Evolutionary conservation across 2,113 vertebrate species (phyloP).

Genomic region (Malurus cyaneus): DNA sequence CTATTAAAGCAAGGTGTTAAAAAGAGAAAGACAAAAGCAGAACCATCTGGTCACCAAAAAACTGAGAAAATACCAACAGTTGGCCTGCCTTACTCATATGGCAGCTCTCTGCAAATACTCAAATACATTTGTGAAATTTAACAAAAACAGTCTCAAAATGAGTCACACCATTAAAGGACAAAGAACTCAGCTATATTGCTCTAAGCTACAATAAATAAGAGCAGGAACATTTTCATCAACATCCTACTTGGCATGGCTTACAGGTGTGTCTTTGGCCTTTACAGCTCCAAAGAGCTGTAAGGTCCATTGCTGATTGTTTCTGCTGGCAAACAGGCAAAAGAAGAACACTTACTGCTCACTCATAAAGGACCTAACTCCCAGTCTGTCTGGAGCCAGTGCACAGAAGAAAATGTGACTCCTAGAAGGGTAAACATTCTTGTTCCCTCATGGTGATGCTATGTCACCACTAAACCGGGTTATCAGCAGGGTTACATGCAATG

Average conservation of each 20-base stretch:
- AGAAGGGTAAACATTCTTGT: not conserved
- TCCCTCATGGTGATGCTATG: not conserved
- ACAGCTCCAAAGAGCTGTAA: not conserved
- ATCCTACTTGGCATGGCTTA: not conserved
- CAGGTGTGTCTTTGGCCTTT: not conserved
- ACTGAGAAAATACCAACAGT: not conserved
- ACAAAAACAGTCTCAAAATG: slow-evolving; percentile 25
- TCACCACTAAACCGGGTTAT: not conserved
- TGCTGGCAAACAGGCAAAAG: not conserved
- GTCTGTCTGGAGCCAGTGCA: not conserved
- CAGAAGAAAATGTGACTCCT: not conserved
- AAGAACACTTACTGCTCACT: not conserved
- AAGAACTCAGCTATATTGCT: not conserved
- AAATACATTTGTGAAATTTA: slow-evolving; percentile 14
- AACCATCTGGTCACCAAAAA: not conserved
- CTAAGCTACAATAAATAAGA: not conserved
- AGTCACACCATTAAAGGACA: slow-evolving; percentile 15
- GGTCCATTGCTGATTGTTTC: not conserved
- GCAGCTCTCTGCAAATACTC: not conserved
- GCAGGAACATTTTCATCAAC: not conserved
- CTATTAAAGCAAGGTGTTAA: not conserved
- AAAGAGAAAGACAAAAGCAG: not conserved
- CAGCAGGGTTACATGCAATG: not conserved
- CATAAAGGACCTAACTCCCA: not conserved
- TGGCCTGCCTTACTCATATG: not conserved